These are phyloP conservation scores for Temnothorax longispinosus DNA, from an alignment of 1,140 invertebrate species.

Conservation along the genomic window DNA sequence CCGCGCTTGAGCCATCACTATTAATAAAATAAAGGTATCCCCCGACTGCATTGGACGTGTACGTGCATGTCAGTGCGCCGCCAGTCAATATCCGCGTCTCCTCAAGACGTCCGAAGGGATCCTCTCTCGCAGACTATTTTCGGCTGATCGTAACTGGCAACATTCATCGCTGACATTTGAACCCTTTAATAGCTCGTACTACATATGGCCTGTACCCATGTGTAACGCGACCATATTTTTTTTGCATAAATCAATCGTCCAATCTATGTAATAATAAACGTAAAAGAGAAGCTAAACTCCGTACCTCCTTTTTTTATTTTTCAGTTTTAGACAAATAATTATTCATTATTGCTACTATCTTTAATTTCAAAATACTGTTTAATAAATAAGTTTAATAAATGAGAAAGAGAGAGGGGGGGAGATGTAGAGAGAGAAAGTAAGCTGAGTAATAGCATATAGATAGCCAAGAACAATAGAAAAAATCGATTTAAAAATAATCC, in stretches of 20 bases:
- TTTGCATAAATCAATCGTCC: neutral
- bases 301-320: neutral
- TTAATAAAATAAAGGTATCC: constrained; percentile 82
- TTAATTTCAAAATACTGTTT: neutral
- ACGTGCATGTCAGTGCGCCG: constrained; percentile 40
- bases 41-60: constrained; percentile 30
- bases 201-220: neutral
- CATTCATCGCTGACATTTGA: constrained; percentile 29
- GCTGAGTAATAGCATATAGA: neutral
- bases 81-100: constrained; percentile 44
- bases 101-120: constrained; percentile 35
- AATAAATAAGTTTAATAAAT: neutral
- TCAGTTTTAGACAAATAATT: neutral
- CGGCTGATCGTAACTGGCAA: constrained; percentile 35
- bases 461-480: neutral
- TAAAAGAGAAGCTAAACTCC: neutral
- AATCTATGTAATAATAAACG: neutral
- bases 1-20: constrained; percentile 78
- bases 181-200: neutral
- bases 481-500: neutral
- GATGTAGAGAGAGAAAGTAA: neutral
- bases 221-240: neutral
- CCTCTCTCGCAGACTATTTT: constrained; percentile 25
- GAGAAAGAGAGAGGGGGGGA: neutral
- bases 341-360: neutral